These are phyloP conservation scores for Euwallacea similis DNA, from an alignment of 1,140 invertebrate species.

Conservation along the genomic window DNA sequence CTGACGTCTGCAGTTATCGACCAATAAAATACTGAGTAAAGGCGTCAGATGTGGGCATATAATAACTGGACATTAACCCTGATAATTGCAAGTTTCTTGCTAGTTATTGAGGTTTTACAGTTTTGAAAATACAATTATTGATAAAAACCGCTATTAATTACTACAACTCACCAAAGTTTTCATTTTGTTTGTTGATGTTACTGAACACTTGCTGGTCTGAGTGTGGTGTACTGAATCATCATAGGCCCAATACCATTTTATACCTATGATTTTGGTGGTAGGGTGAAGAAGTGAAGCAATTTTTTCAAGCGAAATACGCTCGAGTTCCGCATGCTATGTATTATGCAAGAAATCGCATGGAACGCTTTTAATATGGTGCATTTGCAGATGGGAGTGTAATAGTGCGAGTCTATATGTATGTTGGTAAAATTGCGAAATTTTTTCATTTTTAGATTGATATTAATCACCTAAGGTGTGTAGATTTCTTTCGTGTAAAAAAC, in stretches of 20 bases:
- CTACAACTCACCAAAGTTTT: conserved; percentile 17
- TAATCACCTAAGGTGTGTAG: too few species aligned
- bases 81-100: too few species aligned
- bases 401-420: conserved; percentile 1
- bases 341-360: conserved; percentile 14
- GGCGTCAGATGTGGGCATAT: too few species aligned
- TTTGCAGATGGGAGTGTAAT: not conserved
- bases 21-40: too few species aligned
- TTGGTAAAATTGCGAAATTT: not conserved
- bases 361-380: conserved; percentile 11
- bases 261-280: conserved; percentile 6
- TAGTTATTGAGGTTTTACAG: too few species aligned
- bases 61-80: too few species aligned
- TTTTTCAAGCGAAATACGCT: conserved; percentile 12
- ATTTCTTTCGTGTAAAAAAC: too few species aligned
- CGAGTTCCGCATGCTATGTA: conserved; percentile 11
- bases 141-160: too few species aligned
- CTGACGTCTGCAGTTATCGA: too few species aligned
- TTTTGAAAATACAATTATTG: too few species aligned
- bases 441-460: not conserved
- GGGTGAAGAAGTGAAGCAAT: conserved; percentile 15
- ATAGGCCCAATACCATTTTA: conserved; percentile 12
- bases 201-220: conserved; percentile 5
- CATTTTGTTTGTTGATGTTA: conserved; percentile 6
- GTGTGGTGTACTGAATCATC: conserved; percentile 10